Evolutionary conservation across 1,140 invertebrate genomes (phyloP).

Genomic region (Helicoverpa zea): DNA sequence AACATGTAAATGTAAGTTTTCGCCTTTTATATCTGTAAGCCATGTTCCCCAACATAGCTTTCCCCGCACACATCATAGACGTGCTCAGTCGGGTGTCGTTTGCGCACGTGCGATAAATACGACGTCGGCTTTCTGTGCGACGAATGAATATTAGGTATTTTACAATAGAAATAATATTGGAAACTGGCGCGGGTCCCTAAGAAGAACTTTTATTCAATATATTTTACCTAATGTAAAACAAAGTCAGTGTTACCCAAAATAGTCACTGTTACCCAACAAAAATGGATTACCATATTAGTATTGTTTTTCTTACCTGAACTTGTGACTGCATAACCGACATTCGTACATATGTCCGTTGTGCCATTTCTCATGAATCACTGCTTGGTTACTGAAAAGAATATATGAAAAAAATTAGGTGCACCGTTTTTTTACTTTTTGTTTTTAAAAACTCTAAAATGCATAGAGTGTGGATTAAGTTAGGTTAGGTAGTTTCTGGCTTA

Average conservation of each 20-base stretch:
- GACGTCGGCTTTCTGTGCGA: slow-evolving; percentile 65
- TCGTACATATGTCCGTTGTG: slow-evolving; percentile 72
- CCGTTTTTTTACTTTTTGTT: background rate
- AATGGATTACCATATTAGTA: too few species aligned
- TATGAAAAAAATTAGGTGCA: background rate
- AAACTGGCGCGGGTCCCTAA: too few species aligned
- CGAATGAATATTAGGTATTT: too few species aligned
- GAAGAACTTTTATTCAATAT: too few species aligned
- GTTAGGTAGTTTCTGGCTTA: too few species aligned
- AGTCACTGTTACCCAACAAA: too few species aligned
- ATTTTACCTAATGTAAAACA: too few species aligned
- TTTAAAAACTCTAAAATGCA: too few species aligned
- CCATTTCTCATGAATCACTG: slow-evolving; percentile 75
- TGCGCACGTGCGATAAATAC: slow-evolving; percentile 68
- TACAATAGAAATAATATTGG: too few species aligned
- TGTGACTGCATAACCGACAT: slow-evolving; percentile 69
- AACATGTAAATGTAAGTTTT: slow-evolving; percentile 64
- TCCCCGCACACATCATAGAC: slow-evolving; percentile 69
- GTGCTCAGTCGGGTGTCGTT: slow-evolving; percentile 61
- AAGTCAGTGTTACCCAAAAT: too few species aligned
- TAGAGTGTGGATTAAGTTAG: too few species aligned
- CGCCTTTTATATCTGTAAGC: slow-evolving; percentile 66
- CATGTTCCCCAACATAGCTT: slow-evolving; percentile 67
- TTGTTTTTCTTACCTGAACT: too few species aligned
- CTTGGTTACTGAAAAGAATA: slow-evolving; percentile 65